Conservation (phyloP, 2,113 vertebrate species). For the Trogon melanurus region DNA sequence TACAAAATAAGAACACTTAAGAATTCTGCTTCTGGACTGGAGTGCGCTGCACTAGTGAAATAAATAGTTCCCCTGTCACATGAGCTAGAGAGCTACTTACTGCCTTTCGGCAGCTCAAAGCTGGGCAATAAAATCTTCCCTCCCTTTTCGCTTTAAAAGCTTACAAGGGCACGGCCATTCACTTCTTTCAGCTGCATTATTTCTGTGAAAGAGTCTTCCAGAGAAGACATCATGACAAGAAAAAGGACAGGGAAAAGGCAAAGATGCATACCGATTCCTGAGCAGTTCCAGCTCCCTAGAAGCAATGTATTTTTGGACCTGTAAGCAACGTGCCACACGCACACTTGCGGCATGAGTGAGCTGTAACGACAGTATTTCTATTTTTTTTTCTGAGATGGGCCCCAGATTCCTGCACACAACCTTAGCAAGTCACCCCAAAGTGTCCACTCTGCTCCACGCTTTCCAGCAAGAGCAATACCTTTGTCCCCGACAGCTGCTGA, state of each 20-base stretch:
- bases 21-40: background rate
- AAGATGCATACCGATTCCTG: fast-evolving
- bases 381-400: background rate
- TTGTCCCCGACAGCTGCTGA: fast-evolving
- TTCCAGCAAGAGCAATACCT: background rate
- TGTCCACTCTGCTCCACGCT: background rate
- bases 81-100: background rate
- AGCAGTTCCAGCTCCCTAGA: background rate
- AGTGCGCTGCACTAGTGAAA: background rate
- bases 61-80: background rate
- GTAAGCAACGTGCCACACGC: background rate
- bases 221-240: background rate
- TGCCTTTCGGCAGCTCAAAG: background rate
- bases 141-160: background rate
- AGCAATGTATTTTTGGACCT: background rate
- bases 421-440: background rate
- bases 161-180: background rate
- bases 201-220: background rate
- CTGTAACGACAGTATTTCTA: fast-evolving
- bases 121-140: background rate
- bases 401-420: background rate
- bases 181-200: background rate
- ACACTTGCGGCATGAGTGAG: background rate
- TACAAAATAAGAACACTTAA: background rate
- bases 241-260: background rate